Conservation (phyloP, 2,797 vertebrate species). For the Channa striata region DNA sequence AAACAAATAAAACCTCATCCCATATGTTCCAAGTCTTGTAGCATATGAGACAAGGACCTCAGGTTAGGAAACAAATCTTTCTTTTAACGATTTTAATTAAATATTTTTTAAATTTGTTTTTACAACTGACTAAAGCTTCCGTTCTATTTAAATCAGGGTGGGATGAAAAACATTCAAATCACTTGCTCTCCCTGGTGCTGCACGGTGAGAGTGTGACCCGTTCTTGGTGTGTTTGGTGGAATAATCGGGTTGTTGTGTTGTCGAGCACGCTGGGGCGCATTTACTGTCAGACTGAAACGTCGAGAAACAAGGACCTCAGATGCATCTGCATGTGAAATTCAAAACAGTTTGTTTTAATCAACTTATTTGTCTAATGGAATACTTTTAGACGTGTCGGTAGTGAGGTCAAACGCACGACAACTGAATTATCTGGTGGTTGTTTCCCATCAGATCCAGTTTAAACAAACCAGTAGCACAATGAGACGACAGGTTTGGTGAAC, state of each 20-base stretch:
- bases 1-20: too few species aligned
- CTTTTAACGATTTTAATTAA: too few species aligned
- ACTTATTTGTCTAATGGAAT: too few species aligned
- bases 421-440: background rate
- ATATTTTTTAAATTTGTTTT: background rate
- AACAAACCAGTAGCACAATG: background rate
- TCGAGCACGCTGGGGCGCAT: background rate
- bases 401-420: background rate
- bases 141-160: background rate
- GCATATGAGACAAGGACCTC: too few species aligned
- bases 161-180: conserved; percentile 1
- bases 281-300: background rate
- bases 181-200: background rate
- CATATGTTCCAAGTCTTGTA: too few species aligned
- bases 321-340: background rate
- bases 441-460: conserved; percentile 12
- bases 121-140: background rate
- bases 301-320: background rate
- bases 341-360: too few species aligned
- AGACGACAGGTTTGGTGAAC: conserved; percentile 5
- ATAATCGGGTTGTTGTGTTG: background rate
- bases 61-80: too few species aligned
- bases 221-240: background rate
- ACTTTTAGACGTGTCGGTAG: background rate
- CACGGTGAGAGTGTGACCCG: background rate